phyloP scores from a whole-genome alignment of 92 coral and sea anemone genomes.

The Epizoanthus scotinus region DNA sequence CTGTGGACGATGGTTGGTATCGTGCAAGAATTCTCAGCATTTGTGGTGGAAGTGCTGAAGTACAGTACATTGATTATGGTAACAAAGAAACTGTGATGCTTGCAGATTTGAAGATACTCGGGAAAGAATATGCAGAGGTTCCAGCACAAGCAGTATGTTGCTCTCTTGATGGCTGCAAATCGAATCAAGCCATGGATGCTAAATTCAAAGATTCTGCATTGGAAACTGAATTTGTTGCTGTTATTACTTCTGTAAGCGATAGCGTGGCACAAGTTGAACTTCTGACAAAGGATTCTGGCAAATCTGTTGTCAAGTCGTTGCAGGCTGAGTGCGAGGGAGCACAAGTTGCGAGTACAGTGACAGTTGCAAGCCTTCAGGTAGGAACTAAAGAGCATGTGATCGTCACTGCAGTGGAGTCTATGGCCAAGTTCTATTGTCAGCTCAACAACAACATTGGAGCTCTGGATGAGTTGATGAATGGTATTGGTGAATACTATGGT shows the following conservation, averaged over 20 bases:
- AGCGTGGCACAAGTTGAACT: slow-evolving; percentile 68
- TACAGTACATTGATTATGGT: slow-evolving; percentile 83
- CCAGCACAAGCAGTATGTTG: slow-evolving; percentile 76
- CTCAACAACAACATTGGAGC: slow-evolving; percentile 26
- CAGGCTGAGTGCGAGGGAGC: neutral
- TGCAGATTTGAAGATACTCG: slow-evolving; percentile 61
- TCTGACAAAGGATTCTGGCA: slow-evolving; percentile 49
- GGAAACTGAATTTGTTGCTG: slow-evolving; percentile 65
- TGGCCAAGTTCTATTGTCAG: slow-evolving; percentile 58
- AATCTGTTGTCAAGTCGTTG: slow-evolving; percentile 32
- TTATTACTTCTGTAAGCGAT: slow-evolving; percentile 35
- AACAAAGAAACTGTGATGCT: slow-evolving; percentile 76
- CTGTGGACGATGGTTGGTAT: slow-evolving; percentile 89
- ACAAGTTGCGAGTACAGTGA: neutral
- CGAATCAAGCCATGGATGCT: slow-evolving; percentile 24
- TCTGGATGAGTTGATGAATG: slow-evolving; percentile 64
- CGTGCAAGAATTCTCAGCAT: slow-evolving; percentile 75
- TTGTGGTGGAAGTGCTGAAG: slow-evolving; percentile 54
- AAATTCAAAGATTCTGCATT: slow-evolving; percentile 57
- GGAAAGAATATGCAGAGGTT: slow-evolving; percentile 69
- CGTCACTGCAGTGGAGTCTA: slow-evolving; percentile 45
- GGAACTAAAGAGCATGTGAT: slow-evolving; percentile 42
- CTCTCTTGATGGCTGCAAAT: slow-evolving; percentile 29
- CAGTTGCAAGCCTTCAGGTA: slow-evolving; percentile 22
- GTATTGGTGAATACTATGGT: slow-evolving; percentile 67